phyloP scores from a whole-genome alignment of 2,888 invertebrate species.

The Lacanobia wlatinum region DNA sequence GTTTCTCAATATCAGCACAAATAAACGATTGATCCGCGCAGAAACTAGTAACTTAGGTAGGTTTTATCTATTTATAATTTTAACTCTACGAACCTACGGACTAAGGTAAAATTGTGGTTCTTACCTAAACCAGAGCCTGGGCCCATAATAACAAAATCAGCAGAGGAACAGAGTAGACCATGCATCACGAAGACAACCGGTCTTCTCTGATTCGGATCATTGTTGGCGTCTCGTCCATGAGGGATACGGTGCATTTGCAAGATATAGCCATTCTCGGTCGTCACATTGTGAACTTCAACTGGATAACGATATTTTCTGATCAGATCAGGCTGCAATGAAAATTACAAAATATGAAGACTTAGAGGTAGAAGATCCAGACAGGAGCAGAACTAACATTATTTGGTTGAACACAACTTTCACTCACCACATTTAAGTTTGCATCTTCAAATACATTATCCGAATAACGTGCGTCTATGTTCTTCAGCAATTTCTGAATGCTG shows the following conservation, averaged over 20 bases:
- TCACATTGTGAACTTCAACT: constrained; percentile 91
- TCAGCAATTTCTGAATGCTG: constrained; percentile 69
- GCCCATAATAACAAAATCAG: constrained; percentile 94
- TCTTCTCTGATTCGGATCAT: constrained; percentile 82
- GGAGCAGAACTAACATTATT: neutral
- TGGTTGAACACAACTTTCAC: constrained; percentile 57
- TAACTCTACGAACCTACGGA: neutral
- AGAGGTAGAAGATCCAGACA: too few species aligned
- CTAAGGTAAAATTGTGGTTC: neutral
- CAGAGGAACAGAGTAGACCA: constrained; percentile 93
- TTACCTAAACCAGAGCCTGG: constrained; percentile 92
- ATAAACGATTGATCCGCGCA: too few species aligned
- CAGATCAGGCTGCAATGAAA: constrained; percentile 76
- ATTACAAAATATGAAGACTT: neutral
- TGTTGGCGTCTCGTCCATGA: constrained; percentile 85
- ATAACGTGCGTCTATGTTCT: constrained; percentile 63
- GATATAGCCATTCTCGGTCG: constrained; percentile 95
- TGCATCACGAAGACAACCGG: constrained; percentile 92
- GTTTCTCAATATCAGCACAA: too few species aligned
- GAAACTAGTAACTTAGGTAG: too few species aligned
- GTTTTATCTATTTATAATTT: neutral
- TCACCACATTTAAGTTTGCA: constrained; percentile 82
- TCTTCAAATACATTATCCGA: constrained; percentile 82
- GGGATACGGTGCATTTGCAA: constrained; percentile 94
- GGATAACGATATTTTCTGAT: constrained; percentile 92